Evolutionary conservation across 1,140 invertebrate genomes (phyloP), one percentile per base, ranked within the genome.

Genomic region (Hypsibius dujardini): DNA sequence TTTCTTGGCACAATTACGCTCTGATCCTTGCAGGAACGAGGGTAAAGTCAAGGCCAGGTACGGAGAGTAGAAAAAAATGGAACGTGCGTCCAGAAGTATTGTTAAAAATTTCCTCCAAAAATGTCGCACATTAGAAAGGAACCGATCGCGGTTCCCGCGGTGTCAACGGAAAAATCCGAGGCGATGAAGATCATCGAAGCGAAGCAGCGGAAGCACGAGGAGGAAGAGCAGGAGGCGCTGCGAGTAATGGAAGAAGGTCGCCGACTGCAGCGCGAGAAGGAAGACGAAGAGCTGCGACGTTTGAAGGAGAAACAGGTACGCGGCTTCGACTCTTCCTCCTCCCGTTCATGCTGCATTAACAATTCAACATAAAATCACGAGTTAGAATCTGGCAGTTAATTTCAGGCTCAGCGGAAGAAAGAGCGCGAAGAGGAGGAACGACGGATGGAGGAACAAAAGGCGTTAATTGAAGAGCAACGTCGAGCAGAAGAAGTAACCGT

Each of bases 271-370:
- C 84, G 91, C 77, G 83, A 88, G 82, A 92, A 92, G 85, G 91
- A 95, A 80, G 91, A 94, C 79, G 91, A 95, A 76, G 91, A 95
- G 78, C 85, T 95, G 77, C 91, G 90, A 82, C 87, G 87, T 78
- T 85, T 95, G 78, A 95, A 95, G 83, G 91, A 95, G 79, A 91
- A 93, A 81, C 92, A 95, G 73, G 76, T 77, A 67, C 3, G 42
- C 62, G 3, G 50, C 7, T n/a, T n/a, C n/a, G n/a, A n/a, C n/a
- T n/a, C n/a, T n/a, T n/a, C n/a, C n/a, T n/a, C n/a, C n/a, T n/a
- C n/a, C n/a, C n/a, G n/a, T n/a, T n/a, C n/a, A 56, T n/a, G 50
- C 50, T 56, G 50, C n/a, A 7, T 7, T 56, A 67, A 42, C 42
- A n/a, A 3, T 67, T 67, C 12, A 67, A 3, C 42, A 7, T 7